Evolutionary conservation across 2,888 invertebrate species (phyloP), one percentile per base, ranked within the genome.

Genomic region (Drosophila demipolita): DNA sequence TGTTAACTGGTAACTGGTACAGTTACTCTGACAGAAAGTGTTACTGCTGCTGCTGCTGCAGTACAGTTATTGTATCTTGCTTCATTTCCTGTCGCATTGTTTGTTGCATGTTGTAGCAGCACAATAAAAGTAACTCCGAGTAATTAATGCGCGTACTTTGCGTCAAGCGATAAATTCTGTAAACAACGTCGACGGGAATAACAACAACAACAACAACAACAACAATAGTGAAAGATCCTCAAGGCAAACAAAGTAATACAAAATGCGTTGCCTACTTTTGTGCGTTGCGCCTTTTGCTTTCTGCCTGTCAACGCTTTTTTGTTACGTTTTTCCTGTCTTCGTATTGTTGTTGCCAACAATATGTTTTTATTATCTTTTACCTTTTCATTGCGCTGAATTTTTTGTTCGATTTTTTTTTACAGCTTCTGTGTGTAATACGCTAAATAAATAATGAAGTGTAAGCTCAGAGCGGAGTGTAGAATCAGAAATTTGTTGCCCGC

Each of bases 81-180:
- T 87, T 87, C 80, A 85, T 85, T 87, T 89, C 85, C 85, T 89
- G 83, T 82, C 80, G 77, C 88, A 85, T 89, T 85, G 85, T 87
- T 77, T 85, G 90, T 45, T 85, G 84, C 84, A 87, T 89, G 80
- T 77, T 68, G 77, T 71, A 42, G 75, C 80, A 78, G 57, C 77
- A 89, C 82, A 90, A 90, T 87, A 87, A 87, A 87, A 87, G 90
- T 90, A 87, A 87, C 90, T 90, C 89, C 80, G 69, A 66, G 87
- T 90, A 87, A 87, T 87, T 87, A 87, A 87, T 87, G 87, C 90
- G 89, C 90, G 87, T 87, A 84, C 89, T 89, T 87, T 90, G 83
- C 85, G 85, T 72, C 77, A 72, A 82, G 75, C 87, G 87, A 89
- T 90, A 87, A 87, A 87, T 87, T 87, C 87, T 63, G 72, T 29